Conservation (phyloP, 2,113 vertebrate species). For the Archocentrus centrarchus region DNA sequence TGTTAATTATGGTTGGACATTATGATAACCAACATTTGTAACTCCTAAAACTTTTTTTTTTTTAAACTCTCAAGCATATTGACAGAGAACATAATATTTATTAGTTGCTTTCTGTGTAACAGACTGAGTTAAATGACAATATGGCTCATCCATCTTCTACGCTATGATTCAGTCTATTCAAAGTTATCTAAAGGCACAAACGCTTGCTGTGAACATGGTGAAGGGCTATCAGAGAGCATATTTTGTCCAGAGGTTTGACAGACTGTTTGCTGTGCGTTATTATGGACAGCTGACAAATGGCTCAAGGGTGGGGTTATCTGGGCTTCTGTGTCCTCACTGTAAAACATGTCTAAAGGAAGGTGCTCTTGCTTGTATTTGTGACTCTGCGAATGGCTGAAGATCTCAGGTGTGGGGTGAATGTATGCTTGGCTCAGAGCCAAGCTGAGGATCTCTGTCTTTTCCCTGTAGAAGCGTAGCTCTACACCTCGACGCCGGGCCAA, state of each 20-base stretch:
- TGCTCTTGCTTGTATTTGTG: slow-evolving; percentile 55
- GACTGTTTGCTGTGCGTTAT: slow-evolving; percentile 26
- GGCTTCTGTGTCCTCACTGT: slow-evolving; percentile 28
- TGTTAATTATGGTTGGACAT: background rate
- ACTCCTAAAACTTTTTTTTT: background rate
- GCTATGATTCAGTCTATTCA: slow-evolving; percentile 22
- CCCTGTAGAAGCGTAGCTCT: slow-evolving; percentile 77
- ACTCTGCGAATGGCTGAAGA: slow-evolving; percentile 17
- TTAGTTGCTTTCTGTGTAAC: background rate
- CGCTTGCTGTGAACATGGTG: slow-evolving; percentile 5
- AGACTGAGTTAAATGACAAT: background rate
- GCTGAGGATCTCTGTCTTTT: slow-evolving; percentile 77
- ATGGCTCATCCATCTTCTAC: background rate
- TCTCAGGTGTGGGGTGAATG: slow-evolving; percentile 49
- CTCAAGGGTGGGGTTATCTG: slow-evolving; percentile 32
- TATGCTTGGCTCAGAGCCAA: slow-evolving; percentile 76
- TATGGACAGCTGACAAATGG: slow-evolving; percentile 36
- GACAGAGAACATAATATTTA: background rate
- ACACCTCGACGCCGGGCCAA: slow-evolving; percentile 63
- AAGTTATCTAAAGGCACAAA: slow-evolving; percentile 12
- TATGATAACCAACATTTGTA: background rate
- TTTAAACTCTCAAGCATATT: background rate
- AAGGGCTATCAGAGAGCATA: background rate
- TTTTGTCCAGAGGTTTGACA: slow-evolving; percentile 32
- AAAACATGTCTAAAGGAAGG: slow-evolving; percentile 56